Evolutionary conservation across 2,113 vertebrate genomes (phyloP), one percentile per base, ranked within the genome.

Genomic region (Anoplopoma fimbria): DNA sequence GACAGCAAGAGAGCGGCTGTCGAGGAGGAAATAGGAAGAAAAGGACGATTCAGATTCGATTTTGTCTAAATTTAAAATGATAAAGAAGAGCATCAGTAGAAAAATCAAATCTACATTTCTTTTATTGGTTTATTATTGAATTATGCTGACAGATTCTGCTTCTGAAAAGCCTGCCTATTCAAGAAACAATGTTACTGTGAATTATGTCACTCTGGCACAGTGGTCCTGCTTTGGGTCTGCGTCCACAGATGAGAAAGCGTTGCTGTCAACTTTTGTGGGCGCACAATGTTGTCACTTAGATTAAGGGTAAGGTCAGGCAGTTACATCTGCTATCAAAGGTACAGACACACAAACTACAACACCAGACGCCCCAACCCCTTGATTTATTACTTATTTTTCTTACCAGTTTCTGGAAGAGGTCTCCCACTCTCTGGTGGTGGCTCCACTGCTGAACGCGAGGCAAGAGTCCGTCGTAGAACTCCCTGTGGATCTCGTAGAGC

Each of bases 381-480:
- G 5, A 78, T 12, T 33, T 15, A n/a, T 73, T 31, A 21, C 29
- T 31, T 73, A 23, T 60, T 42, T 31, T 23, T 17, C 97, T 95
- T 90, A 99, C 98, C 96, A 99, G 90, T 92, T 99, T 99, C 92
- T 99, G 98, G 95, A 99, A 99, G 86, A 99, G 98, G 91, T 99
- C 98, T 9, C 98, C 98, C 0, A 99, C 98, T 0, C 97, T 94
- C 76, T 99, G 98, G 93, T 98, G 97, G 92, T 97, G 97, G 86
- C 97, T 96, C 98, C 98, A 99, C 90, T 98, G 97, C 89, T 99
- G 97, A 77, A 99, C 97, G 0, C 98, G 95, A 49, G 98, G 98
- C 1, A 97, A 88, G 13, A 99, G 97, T 65, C 96, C 96, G 0
- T 99, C 98, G 0, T 99, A 99, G 94, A 99, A 99, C 61, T 99